These are phyloP conservation scores for Cuculus canorus DNA, from an alignment of 2,797 vertebrate species.

Conservation along the genomic window DNA sequence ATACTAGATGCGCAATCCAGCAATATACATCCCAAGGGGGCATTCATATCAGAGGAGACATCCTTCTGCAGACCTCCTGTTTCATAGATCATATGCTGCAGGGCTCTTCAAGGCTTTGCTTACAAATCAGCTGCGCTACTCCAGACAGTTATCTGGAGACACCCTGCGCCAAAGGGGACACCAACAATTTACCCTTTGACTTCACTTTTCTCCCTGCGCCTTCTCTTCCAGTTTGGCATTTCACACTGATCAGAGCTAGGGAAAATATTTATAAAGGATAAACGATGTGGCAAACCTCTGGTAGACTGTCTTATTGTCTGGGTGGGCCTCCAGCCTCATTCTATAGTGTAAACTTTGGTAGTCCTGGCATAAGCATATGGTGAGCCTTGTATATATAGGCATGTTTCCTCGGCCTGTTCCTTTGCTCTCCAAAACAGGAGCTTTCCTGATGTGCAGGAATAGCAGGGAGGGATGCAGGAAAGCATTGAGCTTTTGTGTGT, in stretches of 20 bases:
- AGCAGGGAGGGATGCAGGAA: not conserved
- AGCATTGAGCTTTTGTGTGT: not conserved
- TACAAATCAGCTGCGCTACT: slow-evolving; percentile 21
- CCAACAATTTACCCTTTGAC: not conserved
- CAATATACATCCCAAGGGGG: slow-evolving; percentile 68
- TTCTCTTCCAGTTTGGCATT: not conserved
- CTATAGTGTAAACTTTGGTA: not conserved
- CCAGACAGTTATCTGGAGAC: not conserved
- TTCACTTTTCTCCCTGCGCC: not conserved
- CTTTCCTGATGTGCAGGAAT: not conserved
- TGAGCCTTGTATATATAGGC: not conserved
- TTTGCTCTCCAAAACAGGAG: not conserved
- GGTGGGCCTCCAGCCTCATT: not conserved
- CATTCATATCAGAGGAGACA: slow-evolving; percentile 48
- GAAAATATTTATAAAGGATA: not conserved
- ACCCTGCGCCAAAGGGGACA: not conserved
- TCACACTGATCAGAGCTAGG: not conserved
- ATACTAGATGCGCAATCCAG: slow-evolving; percentile 60
- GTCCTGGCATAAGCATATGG: not conserved
- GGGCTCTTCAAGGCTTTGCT: slow-evolving; percentile 40
- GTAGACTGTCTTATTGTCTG: not conserved
- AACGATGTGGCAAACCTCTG: not conserved
- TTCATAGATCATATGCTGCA: slow-evolving; percentile 40
- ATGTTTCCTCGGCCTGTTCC: not conserved
- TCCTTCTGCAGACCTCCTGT: slow-evolving; percentile 51